phyloP scores from a whole-genome alignment of 2,888 invertebrate genomes.

The Plagiodera versicolora region DNA sequence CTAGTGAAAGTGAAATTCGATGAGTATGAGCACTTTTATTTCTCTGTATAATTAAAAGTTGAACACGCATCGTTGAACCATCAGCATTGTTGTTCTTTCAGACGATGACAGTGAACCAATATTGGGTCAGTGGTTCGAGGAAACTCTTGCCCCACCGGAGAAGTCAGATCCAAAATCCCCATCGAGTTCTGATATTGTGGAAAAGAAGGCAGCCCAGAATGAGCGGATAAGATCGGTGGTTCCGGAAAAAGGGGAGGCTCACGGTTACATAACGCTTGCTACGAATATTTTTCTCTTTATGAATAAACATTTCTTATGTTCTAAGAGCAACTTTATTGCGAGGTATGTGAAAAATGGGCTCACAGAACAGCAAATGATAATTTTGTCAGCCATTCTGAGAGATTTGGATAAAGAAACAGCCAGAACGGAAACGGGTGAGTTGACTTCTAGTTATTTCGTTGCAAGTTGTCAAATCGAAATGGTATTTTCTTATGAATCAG shows the following conservation, averaged over 20 bases:
- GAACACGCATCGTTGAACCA: no score
- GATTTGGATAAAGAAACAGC: conserved; percentile 91
- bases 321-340: conserved; percentile 68
- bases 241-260: conserved; percentile 77
- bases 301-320: conserved; percentile 77
- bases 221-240: conserved; percentile 61
- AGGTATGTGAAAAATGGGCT: conserved; percentile 70
- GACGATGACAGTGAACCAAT: conserved; percentile 82
- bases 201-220: conserved; percentile 56
- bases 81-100: conserved; percentile 36
- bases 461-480: conserved; percentile 2
- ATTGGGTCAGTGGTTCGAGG: conserved; percentile 92
- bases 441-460: not conserved
- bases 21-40: no score
- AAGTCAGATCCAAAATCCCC: conserved; percentile 62
- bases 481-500: conserved; percentile 7
- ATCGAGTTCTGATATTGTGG: conserved; percentile 58
- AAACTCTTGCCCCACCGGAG: conserved; percentile 83
- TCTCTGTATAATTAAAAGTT: no score
- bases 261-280: conserved; percentile 82
- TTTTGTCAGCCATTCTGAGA: conserved; percentile 84
- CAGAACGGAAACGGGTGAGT: conserved; percentile 70
- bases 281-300: conserved; percentile 85
- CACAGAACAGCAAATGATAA: conserved; percentile 86
- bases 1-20: no score